A percentile compares a stretch with the other conserved stretches of the same genome.
These are phyloP conservation scores for Dromius quadrimaculatus DNA, from an alignment of 2,888 invertebrate genomes.

Conservation along the genomic window DNA sequence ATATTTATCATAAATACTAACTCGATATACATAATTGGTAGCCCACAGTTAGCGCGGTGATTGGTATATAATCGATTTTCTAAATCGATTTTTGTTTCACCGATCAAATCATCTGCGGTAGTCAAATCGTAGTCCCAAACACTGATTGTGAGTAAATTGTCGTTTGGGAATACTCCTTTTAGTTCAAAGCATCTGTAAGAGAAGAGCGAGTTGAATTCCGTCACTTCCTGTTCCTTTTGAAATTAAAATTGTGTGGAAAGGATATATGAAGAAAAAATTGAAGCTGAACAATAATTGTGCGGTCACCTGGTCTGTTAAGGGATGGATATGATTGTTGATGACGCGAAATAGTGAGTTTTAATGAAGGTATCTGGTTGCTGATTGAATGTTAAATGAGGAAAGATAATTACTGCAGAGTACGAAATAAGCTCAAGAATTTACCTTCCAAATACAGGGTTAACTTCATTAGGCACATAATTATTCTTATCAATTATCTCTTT, in stretches of 20 bases:
- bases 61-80: conserved; percentile 87
- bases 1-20: conserved; percentile 63
- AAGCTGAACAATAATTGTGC: too few relatives aligned
- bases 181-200: conserved; percentile 78
- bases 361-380: too few relatives aligned
- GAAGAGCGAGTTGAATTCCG: too few relatives aligned
- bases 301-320: too few relatives aligned
- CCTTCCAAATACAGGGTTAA: conserved; percentile 88
- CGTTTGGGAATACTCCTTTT: conserved; percentile 79
- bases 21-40: conserved; percentile 78
- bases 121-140: conserved; percentile 81
- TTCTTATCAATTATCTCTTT: conserved; percentile 76
- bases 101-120: conserved; percentile 83
- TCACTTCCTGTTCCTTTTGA: too few relatives aligned
- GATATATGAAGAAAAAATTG: too few relatives aligned
- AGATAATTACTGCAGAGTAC: too few relatives aligned
- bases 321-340: too few relatives aligned
- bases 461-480: conserved; percentile 77
- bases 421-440: too few relatives aligned
- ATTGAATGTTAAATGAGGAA: too few relatives aligned
- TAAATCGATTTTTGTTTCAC: conserved; percentile 85
- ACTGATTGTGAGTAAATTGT: conserved; percentile 79
- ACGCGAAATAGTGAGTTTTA: too few relatives aligned
- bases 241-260: too few relatives aligned
- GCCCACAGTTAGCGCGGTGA: conserved; percentile 84